Evolutionary conservation across 2,888 invertebrate species (phyloP), one percentile per base, ranked within the genome.

Genomic region (Callyntrura guangdongensis): DNA sequence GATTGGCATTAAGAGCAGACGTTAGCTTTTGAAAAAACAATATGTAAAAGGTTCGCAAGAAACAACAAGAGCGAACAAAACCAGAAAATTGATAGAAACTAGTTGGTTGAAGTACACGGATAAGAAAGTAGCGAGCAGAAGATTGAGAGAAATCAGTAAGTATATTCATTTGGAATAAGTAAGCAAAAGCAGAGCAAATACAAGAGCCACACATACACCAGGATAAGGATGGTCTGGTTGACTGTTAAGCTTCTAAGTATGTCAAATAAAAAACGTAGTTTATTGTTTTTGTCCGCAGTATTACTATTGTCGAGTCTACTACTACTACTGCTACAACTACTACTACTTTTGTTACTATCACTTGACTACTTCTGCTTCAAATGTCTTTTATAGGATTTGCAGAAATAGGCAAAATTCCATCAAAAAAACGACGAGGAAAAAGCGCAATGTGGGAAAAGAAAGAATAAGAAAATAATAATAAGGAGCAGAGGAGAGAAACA

Each of bases 241-340:
- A 36, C 36, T 36, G 64, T 79, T 79, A 67, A 86, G 86, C 86
- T 79, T 79, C 86, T 86, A 87, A 87, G 81, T 87, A 87, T 87
- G 87, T 87, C 87, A 87, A 87, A 87, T 87, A 87, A 87, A 79
- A 87, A 87, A 81, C 69, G 20, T 67, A 81, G 87, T 87, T 87
- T 87, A 87, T 87, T 87, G 87, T 87, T 87, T 86, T 87, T 81
- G 81, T 69, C 87, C 87, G 81, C 87, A 81, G 87, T 79, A 79
- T 27, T 85, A 82, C 64, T 64, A 56, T 6, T 36, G 36, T 6
- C 36, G 36, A 2, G 36, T 36, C 36, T 36, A 36, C 22, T 25
- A 53, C 56, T 5, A 74, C 74, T 17, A 17, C 72, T 22, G 8
- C 72, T 72, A 47, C 17, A 11, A 20, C 25, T 12, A 36, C 77